Conservation (phyloP, 1,140 invertebrate species). For the Heliconius eleuchia region DNA sequence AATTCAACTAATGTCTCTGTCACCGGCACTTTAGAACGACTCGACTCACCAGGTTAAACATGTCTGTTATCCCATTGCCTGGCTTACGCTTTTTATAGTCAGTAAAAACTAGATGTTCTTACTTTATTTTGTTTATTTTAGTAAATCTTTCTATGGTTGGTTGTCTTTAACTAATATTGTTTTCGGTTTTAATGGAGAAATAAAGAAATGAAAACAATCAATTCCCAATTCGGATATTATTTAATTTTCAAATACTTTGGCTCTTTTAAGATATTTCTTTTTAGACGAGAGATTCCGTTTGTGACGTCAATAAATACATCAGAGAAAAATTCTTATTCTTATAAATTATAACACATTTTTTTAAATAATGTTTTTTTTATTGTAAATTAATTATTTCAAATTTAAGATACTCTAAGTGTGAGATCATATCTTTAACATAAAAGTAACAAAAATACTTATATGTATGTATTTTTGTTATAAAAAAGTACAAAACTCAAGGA, state of each 20-base stretch:
- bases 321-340: too few species aligned
- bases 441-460: too few species aligned
- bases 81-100: conserved; percentile 11
- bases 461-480: too few species aligned
- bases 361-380: too few species aligned
- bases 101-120: not conserved
- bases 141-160: not conserved
- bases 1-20: conserved; percentile 33
- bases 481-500: not conserved
- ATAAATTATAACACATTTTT: too few species aligned
- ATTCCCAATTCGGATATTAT: too few species aligned
- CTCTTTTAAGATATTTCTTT: too few species aligned
- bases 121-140: not conserved
- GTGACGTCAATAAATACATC: too few species aligned
- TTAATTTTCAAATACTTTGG: too few species aligned
- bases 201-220: not conserved
- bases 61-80: conserved; percentile 20
- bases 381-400: too few species aligned
- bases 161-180: not conserved
- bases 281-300: too few species aligned
- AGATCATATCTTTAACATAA: not conserved
- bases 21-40: conserved; percentile 38
- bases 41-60: conserved; percentile 31
- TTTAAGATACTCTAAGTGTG: too few species aligned
- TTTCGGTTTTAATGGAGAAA: not conserved